Percentiles rank a stretch among this genome's conserved stretches.
Evolutionary conservation across 2,888 invertebrate species (phyloP).

Genomic region (Malthinus seriepunctatus): DNA sequence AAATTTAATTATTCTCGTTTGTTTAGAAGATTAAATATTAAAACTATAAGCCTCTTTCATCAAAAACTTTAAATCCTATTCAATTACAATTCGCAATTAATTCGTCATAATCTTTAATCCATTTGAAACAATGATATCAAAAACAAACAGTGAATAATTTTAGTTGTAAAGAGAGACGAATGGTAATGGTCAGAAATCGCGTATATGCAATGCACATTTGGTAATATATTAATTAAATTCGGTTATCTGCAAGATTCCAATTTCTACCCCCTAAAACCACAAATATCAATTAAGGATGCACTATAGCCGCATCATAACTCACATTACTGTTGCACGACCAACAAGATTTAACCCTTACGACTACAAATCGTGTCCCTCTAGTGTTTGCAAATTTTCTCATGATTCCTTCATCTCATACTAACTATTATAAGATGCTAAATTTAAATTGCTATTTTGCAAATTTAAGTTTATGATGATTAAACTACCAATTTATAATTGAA

Average conservation of each 20-base stretch:
- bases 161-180: slow-evolving; percentile 31
- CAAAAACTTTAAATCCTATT: slow-evolving; percentile 7
- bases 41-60: neutral
- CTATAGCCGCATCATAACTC: slow-evolving; percentile 49
- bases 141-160: slow-evolving; percentile 36
- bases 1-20: too few relatives aligned
- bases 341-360: slow-evolving; percentile 28
- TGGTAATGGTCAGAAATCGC: slow-evolving; percentile 21
- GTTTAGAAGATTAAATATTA: too few relatives aligned
- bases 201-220: slow-evolving; percentile 21
- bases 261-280: slow-evolving; percentile 52
- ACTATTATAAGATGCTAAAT: too few relatives aligned
- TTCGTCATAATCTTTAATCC: slow-evolving; percentile 23
- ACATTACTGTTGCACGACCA: slow-evolving; percentile 47
- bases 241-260: slow-evolving; percentile 57
- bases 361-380: slow-evolving; percentile 12
- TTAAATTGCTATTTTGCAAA: too few relatives aligned
- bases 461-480: too few relatives aligned
- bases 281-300: slow-evolving; percentile 56
- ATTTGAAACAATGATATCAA: slow-evolving; percentile 34
- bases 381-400: too few relatives aligned
- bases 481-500: too few relatives aligned
- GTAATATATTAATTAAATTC: slow-evolving; percentile 53
- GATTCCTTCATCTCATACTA: too few relatives aligned
- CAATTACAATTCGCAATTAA: slow-evolving; percentile 10